Conservation (phyloP, 2,888 invertebrate genomes). For the Drosophila cracens region DNA sequence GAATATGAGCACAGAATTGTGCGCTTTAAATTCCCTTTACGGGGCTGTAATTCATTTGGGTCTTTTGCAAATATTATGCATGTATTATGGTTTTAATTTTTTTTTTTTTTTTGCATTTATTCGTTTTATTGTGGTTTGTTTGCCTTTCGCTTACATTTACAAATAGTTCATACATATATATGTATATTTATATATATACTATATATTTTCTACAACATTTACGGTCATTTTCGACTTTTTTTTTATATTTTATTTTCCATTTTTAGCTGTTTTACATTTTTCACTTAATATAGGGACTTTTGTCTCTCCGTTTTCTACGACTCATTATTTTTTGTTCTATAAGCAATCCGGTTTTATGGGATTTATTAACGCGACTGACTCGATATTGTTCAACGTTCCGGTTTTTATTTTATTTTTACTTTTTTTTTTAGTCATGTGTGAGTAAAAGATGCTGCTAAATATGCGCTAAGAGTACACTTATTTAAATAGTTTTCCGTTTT, state of each 20-base stretch:
- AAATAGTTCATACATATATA: constrained; percentile 69
- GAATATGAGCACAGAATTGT: background rate
- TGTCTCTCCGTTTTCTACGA: constrained; percentile 65
- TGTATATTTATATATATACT: constrained; percentile 69
- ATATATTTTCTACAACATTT: constrained; percentile 79
- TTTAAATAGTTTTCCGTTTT: constrained; percentile 61
- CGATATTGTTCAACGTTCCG: constrained; percentile 49
- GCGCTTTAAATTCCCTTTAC: background rate
- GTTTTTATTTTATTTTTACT: constrained; percentile 34
- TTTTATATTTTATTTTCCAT: constrained; percentile 35
- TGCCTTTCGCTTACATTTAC: constrained; percentile 73
- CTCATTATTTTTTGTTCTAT: constrained; percentile 59
- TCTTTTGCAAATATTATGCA: background rate
- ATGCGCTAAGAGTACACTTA: constrained; percentile 79
- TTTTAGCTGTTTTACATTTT: constrained; percentile 68
- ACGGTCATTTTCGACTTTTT: constrained; percentile 55
- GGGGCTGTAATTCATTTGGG: constrained; percentile 2
- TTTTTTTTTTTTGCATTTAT: constrained; percentile 57
- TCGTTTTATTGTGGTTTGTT: constrained; percentile 62
- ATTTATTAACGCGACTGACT: constrained; percentile 53
- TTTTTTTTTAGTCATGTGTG: constrained; percentile 69
- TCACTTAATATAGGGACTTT: constrained; percentile 73
- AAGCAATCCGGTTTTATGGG: constrained; percentile 66
- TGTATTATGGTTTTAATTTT: background rate
- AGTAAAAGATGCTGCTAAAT: constrained; percentile 79